Evolutionary conservation across 2,797 vertebrate genomes (phyloP).

Genomic region (Argentina silus): DNA sequence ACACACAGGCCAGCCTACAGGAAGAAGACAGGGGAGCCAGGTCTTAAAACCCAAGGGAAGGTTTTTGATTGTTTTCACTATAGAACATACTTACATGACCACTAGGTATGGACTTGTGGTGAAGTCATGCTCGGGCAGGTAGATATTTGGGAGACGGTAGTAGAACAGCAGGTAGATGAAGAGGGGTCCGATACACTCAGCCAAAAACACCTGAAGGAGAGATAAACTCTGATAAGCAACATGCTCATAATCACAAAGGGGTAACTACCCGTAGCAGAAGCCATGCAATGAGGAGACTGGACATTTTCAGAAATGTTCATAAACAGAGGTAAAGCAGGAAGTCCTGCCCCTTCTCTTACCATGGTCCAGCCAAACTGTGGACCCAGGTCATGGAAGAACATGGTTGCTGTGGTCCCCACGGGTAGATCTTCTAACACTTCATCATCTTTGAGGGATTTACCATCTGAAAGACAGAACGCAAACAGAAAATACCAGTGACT

Average conservation of each 20-base stretch:
- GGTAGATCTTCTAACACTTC: conserved; percentile 80
- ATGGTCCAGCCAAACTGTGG: conserved; percentile 84
- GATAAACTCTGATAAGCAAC: too few species aligned
- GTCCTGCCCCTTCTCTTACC: conserved; percentile 62
- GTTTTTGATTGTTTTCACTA: background rate
- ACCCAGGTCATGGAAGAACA: conserved; percentile 84
- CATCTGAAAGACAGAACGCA: conserved; percentile 61
- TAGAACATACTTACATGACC: conserved; percentile 70
- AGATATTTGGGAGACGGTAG: conserved; percentile 74
- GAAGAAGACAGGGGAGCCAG: background rate
- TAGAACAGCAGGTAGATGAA: conserved; percentile 78
- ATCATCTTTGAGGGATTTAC: conserved; percentile 79
- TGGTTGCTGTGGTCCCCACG: conserved; percentile 81
- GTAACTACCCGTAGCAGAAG: background rate
- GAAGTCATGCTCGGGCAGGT: conserved; percentile 68
- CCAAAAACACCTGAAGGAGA: conserved; percentile 73
- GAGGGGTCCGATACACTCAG: conserved; percentile 74
- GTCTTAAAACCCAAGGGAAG: background rate
- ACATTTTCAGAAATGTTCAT: background rate
- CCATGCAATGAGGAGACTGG: background rate
- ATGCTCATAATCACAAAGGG: background rate
- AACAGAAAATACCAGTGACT: background rate
- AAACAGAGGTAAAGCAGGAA: background rate
- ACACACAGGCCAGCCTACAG: conserved; percentile 76
- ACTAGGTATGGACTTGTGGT: conserved; percentile 67